These are phyloP conservation scores for Bugula neritina DNA, from an alignment of 2,888 invertebrate genomes.

Conservation along the genomic window DNA sequence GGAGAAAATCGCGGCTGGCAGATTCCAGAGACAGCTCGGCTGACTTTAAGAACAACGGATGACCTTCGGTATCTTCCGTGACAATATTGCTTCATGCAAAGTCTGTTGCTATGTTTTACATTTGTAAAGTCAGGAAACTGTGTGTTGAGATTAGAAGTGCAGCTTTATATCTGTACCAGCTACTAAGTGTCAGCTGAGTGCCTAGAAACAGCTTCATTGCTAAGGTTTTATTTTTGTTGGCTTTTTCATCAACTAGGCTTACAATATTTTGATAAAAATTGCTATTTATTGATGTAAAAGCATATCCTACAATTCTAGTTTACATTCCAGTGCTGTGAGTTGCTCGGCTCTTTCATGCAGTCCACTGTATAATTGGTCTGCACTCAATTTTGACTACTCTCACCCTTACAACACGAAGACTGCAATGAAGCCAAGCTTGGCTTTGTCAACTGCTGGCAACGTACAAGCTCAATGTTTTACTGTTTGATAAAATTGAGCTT, in stretches of 20 bases:
- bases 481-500: too few species aligned
- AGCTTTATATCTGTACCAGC: not conserved
- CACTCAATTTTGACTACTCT: constrained; percentile 4
- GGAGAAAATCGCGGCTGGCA: too few species aligned
- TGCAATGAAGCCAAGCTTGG: too few species aligned
- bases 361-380: not conserved
- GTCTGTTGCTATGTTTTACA: not conserved
- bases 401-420: too few species aligned
- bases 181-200: not conserved
- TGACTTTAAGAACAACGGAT: not conserved
- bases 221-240: not conserved
- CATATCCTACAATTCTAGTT: not conserved
- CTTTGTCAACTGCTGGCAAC: too few species aligned
- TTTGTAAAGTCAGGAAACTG: not conserved
- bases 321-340: not conserved
- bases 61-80: not conserved
- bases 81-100: not conserved
- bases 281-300: constrained; percentile 3
- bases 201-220: not conserved
- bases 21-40: too few species aligned
- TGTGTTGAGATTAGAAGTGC: constrained; percentile 14
- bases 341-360: not conserved
- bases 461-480: too few species aligned
- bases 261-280: constrained; percentile 15
- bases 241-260: not conserved